Evolutionary conservation across 1,140 invertebrate genomes (phyloP).

Genomic region (Phenacoccus solenopsis): DNA sequence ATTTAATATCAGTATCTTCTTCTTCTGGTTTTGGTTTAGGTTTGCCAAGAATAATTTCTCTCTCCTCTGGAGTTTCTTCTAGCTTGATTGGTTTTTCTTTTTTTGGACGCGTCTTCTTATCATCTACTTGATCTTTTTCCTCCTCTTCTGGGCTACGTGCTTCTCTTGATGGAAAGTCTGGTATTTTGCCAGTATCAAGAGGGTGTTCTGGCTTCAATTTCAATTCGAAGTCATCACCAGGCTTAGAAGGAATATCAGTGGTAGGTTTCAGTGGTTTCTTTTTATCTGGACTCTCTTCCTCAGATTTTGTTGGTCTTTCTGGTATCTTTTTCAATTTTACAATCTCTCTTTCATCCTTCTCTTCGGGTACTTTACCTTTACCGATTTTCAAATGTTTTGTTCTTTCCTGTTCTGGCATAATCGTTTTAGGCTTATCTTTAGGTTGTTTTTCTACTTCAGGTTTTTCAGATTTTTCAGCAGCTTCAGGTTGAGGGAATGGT

Average conservation of each 20-base stretch:
- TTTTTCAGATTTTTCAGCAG: slow-evolving; percentile 36
- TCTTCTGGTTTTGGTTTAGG: slow-evolving; percentile 32
- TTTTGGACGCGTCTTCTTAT: slow-evolving; percentile 28
- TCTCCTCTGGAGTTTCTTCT: slow-evolving; percentile 33
- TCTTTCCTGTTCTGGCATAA: slow-evolving; percentile 22
- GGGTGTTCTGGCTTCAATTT: slow-evolving; percentile 26
- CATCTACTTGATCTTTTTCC: slow-evolving; percentile 26
- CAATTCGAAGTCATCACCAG: slow-evolving; percentile 25
- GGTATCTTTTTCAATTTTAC: slow-evolving; percentile 27
- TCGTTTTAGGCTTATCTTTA: slow-evolving; percentile 29
- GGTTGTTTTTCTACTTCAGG: slow-evolving; percentile 32
- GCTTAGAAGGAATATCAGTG: slow-evolving; percentile 28
- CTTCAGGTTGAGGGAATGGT: slow-evolving; percentile 41
- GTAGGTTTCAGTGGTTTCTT: slow-evolving; percentile 23
- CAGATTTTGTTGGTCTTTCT: slow-evolving; percentile 24
- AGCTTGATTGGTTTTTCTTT: slow-evolving; percentile 23
- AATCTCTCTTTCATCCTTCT: slow-evolving; percentile 26
- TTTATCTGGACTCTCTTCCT: slow-evolving; percentile 23
- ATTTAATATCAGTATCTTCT: slow-evolving; percentile 33
- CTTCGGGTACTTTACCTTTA: slow-evolving; percentile 20
- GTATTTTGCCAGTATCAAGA: slow-evolving; percentile 26
- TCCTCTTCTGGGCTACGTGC: slow-evolving; percentile 23
- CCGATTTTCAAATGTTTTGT: slow-evolving; percentile 24
- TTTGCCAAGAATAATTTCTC: slow-evolving; percentile 33
- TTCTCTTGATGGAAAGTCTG: slow-evolving; percentile 24